Conservation (phyloP, 2,888 invertebrate species). For the Archips crataeganus region DNA sequence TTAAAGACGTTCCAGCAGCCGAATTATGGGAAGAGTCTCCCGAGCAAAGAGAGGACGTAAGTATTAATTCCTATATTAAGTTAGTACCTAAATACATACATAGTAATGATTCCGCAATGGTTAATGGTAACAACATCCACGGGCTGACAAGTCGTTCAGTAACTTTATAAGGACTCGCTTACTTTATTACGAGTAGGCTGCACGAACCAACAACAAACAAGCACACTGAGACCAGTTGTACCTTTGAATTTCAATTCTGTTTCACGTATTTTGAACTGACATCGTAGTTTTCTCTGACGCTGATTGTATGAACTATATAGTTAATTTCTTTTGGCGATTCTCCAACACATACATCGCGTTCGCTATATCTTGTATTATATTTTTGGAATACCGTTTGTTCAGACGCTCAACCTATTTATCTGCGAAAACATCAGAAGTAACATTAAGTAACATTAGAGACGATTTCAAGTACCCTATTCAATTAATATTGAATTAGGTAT, state of each 20-base stretch:
- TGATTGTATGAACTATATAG: constrained; percentile 40
- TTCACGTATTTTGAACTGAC: neutral
- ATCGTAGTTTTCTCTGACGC: neutral
- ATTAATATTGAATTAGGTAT: neutral
- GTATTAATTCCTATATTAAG: constrained; percentile 51
- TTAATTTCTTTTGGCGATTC: constrained; percentile 57
- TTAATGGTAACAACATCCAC: too few species aligned
- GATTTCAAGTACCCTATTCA: neutral
- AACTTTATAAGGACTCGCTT: too few species aligned
- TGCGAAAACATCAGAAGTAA: constrained; percentile 34
- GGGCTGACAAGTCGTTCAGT: too few species aligned
- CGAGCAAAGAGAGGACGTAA: constrained; percentile 72
- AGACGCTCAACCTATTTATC: constrained; percentile 69
- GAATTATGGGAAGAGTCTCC: constrained; percentile 66
- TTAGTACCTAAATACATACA: too few species aligned
- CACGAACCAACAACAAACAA: neutral
- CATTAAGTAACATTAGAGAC: neutral
- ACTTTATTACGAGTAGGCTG: too few species aligned
- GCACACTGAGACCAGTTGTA: neutral
- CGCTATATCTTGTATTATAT: constrained; percentile 58
- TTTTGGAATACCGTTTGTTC: constrained; percentile 58
- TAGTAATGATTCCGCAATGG: too few species aligned
- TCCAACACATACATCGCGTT: constrained; percentile 57
- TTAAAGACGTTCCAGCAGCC: constrained; percentile 59
- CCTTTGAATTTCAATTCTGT: neutral